These are phyloP conservation scores for Drosophila pallidifrons DNA, from an alignment of 1,140 invertebrate species.

Conservation along the genomic window DNA sequence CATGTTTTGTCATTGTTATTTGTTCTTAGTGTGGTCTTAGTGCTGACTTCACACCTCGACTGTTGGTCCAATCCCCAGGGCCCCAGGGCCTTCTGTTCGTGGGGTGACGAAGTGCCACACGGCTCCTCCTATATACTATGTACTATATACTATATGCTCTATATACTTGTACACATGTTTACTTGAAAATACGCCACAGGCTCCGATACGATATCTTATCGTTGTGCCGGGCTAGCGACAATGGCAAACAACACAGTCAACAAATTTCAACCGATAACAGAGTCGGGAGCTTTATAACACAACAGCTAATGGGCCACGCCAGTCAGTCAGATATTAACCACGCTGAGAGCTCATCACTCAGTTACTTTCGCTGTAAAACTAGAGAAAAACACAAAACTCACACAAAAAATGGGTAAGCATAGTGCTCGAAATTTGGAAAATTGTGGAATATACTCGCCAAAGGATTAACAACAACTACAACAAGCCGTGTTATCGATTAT, in stretches of 20 bases:
- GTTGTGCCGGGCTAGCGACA: constrained; percentile 22
- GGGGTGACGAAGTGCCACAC: constrained; percentile 17
- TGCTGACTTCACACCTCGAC: constrained; percentile 11
- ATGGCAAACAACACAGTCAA: constrained; percentile 12
- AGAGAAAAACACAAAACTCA: neutral
- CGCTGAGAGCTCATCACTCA: constrained; percentile 2
- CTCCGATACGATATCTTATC: constrained; percentile 38
- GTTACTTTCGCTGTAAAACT: neutral
- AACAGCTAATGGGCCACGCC: neutral
- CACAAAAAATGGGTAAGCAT: constrained; percentile 39
- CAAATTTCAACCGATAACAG: constrained; percentile 24
- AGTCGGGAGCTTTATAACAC: constrained; percentile 32
- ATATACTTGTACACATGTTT: constrained; percentile 11
- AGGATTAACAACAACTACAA: neutral
- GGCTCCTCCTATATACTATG: neutral
- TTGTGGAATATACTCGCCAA: constrained; percentile 4
- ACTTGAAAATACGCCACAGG: constrained; percentile 1
- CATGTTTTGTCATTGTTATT: constrained; percentile 4
- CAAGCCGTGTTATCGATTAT: neutral
- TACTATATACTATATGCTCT: too few species aligned
- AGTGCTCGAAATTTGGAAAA: neutral
- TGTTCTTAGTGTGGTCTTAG: constrained; percentile 3
- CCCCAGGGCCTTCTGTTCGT: neutral
- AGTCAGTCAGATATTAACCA: constrained; percentile 33
- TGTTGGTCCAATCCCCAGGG: neutral